These are phyloP conservation scores for Epizoanthus fatuus DNA, from an alignment of 92 coral and sea anemone species.

Conservation along the genomic window DNA sequence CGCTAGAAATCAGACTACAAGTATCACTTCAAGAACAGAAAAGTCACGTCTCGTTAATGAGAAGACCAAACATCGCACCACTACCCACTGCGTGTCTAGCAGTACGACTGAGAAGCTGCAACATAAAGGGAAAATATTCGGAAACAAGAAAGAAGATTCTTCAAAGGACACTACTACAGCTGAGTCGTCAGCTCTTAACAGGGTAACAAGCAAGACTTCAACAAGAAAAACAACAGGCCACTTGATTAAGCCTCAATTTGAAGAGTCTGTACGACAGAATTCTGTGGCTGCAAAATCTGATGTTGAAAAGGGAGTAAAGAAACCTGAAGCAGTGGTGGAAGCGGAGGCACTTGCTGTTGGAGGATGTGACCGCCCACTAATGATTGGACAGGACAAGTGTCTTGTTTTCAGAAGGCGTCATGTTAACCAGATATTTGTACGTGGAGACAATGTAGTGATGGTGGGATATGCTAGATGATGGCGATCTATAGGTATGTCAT, in stretches of 20 bases:
- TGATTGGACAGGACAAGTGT: conserved; percentile 75
- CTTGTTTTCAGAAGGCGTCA: conserved; percentile 93
- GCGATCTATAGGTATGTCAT: conserved; percentile 4
- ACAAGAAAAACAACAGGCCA: neutral
- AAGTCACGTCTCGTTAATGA: neutral
- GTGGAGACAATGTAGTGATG: conserved; percentile 98
- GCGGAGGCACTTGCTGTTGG: conserved; percentile 10
- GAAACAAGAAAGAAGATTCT: neutral
- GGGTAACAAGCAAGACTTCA: neutral
- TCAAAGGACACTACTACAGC: neutral
- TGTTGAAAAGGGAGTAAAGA: conserved; percentile 6
- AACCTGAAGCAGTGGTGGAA: conserved; percentile 27
- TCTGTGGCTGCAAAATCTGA: conserved; percentile 7
- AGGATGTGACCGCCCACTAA: conserved; percentile 47
- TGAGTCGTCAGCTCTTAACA: neutral
- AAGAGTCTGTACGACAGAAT: neutral
- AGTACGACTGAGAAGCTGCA: neutral
- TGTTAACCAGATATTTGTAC: conserved; percentile 93
- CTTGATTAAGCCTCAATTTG: neutral
- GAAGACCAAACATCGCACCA: neutral
- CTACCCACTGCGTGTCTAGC: neutral
- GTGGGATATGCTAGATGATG: conserved; percentile 81
- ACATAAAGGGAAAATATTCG: neutral
- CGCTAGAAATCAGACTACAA: neutral
- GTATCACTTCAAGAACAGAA: neutral